These are phyloP conservation scores for Nixonia krombeini DNA, from an alignment of 1,140 invertebrate species.

Conservation along the genomic window DNA sequence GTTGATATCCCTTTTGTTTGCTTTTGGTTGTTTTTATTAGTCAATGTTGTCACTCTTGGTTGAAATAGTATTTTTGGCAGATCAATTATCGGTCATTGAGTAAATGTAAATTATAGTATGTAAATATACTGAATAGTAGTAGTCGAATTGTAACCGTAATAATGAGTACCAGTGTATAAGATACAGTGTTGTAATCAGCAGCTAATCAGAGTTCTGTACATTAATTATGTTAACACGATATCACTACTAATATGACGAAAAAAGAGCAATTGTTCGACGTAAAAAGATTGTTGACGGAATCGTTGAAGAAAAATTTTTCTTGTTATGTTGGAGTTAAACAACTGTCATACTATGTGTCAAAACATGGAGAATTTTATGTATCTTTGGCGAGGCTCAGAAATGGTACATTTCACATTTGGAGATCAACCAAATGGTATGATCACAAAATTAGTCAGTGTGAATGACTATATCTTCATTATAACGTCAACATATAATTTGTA, in stretches of 20 bases:
- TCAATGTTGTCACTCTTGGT: no score
- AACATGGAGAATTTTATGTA: slow-evolving; percentile 61
- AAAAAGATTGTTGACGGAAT: slow-evolving; percentile 15
- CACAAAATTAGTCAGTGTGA: slow-evolving; percentile 56
- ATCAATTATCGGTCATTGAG: no score
- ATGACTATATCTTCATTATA: slow-evolving; percentile 59
- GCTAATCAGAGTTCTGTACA: no score
- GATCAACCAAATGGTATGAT: slow-evolving; percentile 59
- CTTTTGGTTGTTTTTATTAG: no score
- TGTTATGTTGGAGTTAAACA: slow-evolving; percentile 47
- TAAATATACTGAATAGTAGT: no score
- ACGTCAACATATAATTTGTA: slow-evolving; percentile 62
- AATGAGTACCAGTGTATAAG: no score
- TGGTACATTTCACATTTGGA: slow-evolving; percentile 50
- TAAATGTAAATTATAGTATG: no score
- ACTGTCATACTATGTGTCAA: slow-evolving; percentile 49
- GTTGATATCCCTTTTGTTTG: no score
- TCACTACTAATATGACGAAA: slow-evolving; percentile 57
- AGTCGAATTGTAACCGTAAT: no score
- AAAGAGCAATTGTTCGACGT: slow-evolving; percentile 22
- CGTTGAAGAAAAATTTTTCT: slow-evolving; percentile 9
- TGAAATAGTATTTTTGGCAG: no score
- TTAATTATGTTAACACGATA: no score
- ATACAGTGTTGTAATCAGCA: no score
- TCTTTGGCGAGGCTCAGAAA: slow-evolving; percentile 63